Conservation (phyloP, 2,888 invertebrate species). For the Arctia plantaginis region DNA sequence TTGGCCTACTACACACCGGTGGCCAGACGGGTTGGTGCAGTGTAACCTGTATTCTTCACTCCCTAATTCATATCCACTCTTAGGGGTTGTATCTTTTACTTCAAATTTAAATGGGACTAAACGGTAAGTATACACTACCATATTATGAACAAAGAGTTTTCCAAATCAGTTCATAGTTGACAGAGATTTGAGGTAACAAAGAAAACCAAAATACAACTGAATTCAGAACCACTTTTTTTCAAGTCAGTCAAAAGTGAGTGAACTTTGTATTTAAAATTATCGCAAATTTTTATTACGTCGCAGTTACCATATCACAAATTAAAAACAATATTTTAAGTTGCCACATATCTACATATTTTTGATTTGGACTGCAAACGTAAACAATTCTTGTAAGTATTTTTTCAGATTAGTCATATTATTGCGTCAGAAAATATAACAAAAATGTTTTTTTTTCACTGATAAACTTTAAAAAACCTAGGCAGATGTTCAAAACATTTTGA, state of each 20-base stretch:
- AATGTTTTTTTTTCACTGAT: background rate
- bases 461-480: background rate
- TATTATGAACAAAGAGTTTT: too few relatives aligned
- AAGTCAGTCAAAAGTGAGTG: background rate
- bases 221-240: background rate
- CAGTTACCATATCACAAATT: background rate
- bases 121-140: too few relatives aligned
- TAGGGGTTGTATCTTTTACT: too few relatives aligned
- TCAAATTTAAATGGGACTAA: too few relatives aligned
- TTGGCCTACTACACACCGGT: too few relatives aligned
- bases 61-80: too few relatives aligned
- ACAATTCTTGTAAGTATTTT: background rate
- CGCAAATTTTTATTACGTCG: background rate
- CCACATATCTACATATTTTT: background rate
- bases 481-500: background rate
- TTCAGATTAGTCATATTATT: conserved; percentile 1
- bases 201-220: background rate
- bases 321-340: background rate
- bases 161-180: too few relatives aligned
- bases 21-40: too few relatives aligned
- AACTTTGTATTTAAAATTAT: background rate
- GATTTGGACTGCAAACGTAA: background rate
- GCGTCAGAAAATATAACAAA: background rate
- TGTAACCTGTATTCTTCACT: too few relatives aligned
- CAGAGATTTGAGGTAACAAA: background rate